phyloP scores from a whole-genome alignment of 2,888 invertebrate species.

The Ecliptopera silaceata region DNA sequence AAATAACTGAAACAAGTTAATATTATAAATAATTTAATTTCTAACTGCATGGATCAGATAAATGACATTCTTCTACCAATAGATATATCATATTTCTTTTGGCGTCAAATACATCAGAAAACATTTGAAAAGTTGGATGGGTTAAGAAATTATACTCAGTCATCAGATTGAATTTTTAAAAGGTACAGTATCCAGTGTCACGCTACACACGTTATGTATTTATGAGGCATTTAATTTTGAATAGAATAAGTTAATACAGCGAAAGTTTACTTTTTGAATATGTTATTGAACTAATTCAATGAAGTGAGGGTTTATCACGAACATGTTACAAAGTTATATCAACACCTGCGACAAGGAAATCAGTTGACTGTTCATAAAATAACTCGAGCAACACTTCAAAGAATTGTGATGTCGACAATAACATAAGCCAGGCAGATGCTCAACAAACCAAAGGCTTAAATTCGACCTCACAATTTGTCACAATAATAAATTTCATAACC shows the following conservation, averaged over 20 bases:
- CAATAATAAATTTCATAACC: constrained; percentile 77
- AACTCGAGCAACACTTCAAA: constrained; percentile 46
- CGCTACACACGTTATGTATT: constrained; percentile 1
- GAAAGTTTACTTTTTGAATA: background rate
- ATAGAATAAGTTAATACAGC: background rate
- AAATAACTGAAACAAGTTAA: constrained; percentile 32
- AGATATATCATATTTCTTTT: constrained; percentile 37
- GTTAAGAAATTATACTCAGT: constrained; percentile 36
- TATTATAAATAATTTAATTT: constrained; percentile 30
- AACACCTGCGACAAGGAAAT: constrained; percentile 27
- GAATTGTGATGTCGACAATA: constrained; percentile 50
- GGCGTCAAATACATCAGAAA: constrained; percentile 34
- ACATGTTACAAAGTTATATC: constrained; percentile 20
- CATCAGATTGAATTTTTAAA: constrained; percentile 26
- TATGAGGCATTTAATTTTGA: background rate
- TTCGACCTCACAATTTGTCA: constrained; percentile 76
- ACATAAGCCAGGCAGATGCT: constrained; percentile 57
- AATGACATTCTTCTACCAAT: constrained; percentile 30
- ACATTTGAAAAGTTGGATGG: constrained; percentile 34
- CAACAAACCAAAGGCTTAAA: constrained; percentile 69
- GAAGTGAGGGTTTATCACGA: background rate
- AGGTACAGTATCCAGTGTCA: constrained; percentile 25
- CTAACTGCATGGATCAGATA: constrained; percentile 21
- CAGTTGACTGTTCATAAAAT: constrained; percentile 43
- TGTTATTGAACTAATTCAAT: background rate